Conservation (phyloP, 2,797 vertebrate species). For the Poecilia picta region DNA sequence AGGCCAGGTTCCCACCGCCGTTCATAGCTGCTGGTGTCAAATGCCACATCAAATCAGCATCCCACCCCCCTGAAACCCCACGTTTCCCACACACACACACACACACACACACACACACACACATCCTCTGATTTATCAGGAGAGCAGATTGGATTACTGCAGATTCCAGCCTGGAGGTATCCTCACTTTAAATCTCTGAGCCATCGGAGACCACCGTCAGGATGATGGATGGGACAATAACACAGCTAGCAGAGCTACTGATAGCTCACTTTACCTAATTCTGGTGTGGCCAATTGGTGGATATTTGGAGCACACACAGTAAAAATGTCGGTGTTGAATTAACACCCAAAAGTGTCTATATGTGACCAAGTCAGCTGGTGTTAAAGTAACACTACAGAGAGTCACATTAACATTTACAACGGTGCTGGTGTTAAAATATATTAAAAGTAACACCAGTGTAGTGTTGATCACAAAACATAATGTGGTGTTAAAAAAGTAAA, state of each 20-base stretch:
- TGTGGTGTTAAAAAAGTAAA: no score
- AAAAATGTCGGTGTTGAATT: no score
- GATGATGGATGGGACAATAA: conserved; percentile 74
- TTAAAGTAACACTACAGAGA: no score
- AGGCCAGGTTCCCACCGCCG: conserved; percentile 55
- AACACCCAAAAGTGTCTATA: no score
- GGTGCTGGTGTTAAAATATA: no score
- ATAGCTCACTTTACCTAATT: conserved; percentile 58
- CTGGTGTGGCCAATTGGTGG: conserved; percentile 44
- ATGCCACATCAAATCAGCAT: conserved; percentile 51
- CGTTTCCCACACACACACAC: conserved; percentile 23
- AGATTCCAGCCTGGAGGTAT: conserved; percentile 63
- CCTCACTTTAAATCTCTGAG: conserved; percentile 59
- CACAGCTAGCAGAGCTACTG: conserved; percentile 60
- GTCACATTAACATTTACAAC: no score
- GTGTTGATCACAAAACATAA: no score
- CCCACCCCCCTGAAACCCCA: not conserved
- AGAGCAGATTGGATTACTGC: conserved; percentile 65
- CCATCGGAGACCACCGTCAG: conserved; percentile 69
- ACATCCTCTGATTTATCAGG: conserved; percentile 52
- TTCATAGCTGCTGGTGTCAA: conserved; percentile 51
- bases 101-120: conserved; percentile 34
- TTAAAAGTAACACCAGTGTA: no score
- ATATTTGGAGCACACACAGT: conserved; percentile 10
- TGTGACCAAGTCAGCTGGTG: no score